Conservation (phyloP, 2,113 vertebrate species). For the Daphoenositta chrysoptera region DNA sequence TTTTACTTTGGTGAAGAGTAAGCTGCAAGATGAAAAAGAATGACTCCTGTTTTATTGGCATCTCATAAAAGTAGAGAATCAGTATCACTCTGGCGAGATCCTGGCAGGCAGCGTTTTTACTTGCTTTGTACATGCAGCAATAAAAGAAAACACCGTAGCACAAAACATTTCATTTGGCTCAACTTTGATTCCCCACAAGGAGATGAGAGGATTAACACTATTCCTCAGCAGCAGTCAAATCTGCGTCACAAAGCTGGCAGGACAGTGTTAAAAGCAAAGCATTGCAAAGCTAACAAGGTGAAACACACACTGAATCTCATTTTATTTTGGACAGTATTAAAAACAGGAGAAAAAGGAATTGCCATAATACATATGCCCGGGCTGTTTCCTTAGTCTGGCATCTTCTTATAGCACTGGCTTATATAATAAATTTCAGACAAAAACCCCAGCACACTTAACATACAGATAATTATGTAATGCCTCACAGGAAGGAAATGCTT, state of each 20-base stretch:
- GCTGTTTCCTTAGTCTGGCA: not conserved
- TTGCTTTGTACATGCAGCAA: not conserved
- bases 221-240: conserved; percentile 18
- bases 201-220: conserved; percentile 45
- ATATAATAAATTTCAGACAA: conserved; percentile 11
- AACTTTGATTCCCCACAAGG: conserved; percentile 4
- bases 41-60: not conserved
- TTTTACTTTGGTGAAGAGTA: conserved; percentile 95
- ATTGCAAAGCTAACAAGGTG: not conserved
- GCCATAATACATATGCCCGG: not conserved
- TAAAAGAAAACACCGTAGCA: not conserved
- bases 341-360: not conserved
- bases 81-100: not conserved
- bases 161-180: conserved; percentile 20
- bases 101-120: not conserved
- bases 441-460: not conserved
- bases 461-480: conserved; percentile 16
- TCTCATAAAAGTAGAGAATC: not conserved
- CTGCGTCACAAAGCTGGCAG: not conserved
- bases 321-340: not conserved
- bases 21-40: conserved; percentile 67
- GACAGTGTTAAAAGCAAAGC: conserved; percentile 5
- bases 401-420: not conserved
- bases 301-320: not conserved
- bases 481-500: not conserved